These are phyloP conservation scores for Melieria crassipennis DNA, from an alignment of 2,888 invertebrate species.

Conservation along the genomic window DNA sequence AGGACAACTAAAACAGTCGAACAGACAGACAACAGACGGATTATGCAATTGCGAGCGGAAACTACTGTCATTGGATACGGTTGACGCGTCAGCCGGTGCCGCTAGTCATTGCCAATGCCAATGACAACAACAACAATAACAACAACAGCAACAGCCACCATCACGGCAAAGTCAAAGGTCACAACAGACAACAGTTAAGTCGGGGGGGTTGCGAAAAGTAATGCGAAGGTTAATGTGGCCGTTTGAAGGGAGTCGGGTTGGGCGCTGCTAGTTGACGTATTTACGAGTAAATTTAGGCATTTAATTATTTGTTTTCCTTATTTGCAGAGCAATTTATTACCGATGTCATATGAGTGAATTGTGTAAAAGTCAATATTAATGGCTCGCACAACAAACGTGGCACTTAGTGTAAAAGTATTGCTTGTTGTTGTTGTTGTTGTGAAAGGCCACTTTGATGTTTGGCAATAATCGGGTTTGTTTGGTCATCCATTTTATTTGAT, in stretches of 20 bases:
- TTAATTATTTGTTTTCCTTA: too few relatives aligned
- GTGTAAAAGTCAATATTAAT: background rate
- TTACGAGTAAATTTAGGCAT: too few relatives aligned
- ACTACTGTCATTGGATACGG: slow-evolving; percentile 30
- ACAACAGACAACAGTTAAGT: background rate
- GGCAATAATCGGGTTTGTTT: slow-evolving; percentile 54
- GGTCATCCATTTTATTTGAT: slow-evolving; percentile 57
- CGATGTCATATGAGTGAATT: too few relatives aligned
- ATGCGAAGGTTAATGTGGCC: too few relatives aligned
- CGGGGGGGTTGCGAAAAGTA: too few relatives aligned
- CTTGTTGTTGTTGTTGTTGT: slow-evolving; percentile 14
- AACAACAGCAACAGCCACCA: slow-evolving; percentile 5
- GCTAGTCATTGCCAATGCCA: slow-evolving; percentile 4
- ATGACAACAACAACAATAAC: slow-evolving; percentile 21
- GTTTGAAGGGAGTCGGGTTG: too few relatives aligned
- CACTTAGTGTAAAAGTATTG: background rate
- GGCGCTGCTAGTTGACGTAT: too few relatives aligned
- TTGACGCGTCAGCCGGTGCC: slow-evolving; percentile 29
- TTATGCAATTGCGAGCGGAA: slow-evolving; percentile 31
- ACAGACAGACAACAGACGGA: background rate
- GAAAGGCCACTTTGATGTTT: slow-evolving; percentile 51
- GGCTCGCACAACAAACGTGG: background rate
- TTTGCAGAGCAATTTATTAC: too few relatives aligned
- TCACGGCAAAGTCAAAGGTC: slow-evolving; percentile 28
- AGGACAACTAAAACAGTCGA: background rate